phyloP scores from a whole-genome alignment of 2,888 invertebrate species.

The Mesoligia furuncula region DNA sequence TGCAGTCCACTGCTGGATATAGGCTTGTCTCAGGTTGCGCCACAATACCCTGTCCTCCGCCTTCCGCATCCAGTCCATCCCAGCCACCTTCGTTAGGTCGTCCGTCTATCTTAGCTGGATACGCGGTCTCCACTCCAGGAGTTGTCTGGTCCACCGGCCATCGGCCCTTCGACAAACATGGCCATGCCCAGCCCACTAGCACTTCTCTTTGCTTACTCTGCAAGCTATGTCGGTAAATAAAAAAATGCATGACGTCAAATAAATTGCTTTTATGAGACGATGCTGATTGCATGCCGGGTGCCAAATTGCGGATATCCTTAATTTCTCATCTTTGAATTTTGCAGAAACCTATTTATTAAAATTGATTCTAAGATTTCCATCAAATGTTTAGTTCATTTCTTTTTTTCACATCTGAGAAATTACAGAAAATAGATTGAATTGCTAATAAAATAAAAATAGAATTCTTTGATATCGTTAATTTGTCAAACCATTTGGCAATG shows the following conservation, averaged over 20 bases:
- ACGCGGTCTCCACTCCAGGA: too few relatives aligned
- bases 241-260: neutral
- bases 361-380: neutral
- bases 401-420: neutral
- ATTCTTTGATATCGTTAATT: neutral
- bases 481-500: conserved; percentile 21
- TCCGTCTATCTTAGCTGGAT: too few relatives aligned
- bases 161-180: too few relatives aligned
- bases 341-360: neutral
- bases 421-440: neutral
- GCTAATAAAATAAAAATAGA: neutral
- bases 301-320: conserved; percentile 13
- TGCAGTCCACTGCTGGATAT: too few relatives aligned
- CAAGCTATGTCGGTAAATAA: neutral
- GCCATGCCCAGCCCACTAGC: too few relatives aligned
- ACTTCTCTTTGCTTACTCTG: too few relatives aligned
- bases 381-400: neutral
- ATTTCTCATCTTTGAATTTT: neutral
- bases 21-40: too few relatives aligned
- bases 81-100: too few relatives aligned
- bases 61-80: too few relatives aligned
- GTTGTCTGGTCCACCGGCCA: too few relatives aligned
- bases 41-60: too few relatives aligned
- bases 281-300: neutral
- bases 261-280: neutral